phyloP scores from a whole-genome alignment of 2,113 vertebrate species.

The Phalacrocorax brasilianus region DNA sequence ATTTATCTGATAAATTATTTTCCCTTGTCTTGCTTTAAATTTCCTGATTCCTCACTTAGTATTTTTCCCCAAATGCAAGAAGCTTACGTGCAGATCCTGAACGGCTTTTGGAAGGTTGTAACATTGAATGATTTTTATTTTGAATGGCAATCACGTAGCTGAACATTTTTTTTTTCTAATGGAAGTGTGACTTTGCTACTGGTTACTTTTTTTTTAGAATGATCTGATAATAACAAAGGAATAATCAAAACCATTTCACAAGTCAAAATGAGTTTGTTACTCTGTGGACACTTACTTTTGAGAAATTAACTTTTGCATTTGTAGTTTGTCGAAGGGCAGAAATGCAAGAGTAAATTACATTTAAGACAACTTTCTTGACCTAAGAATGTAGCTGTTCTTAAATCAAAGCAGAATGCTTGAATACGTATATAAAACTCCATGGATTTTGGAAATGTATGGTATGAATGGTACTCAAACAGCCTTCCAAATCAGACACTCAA shows the following conservation, averaged over 20 bases:
- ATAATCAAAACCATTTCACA: background rate
- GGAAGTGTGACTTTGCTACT: background rate
- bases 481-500: background rate
- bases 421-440: background rate
- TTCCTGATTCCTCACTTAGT: background rate
- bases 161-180: background rate
- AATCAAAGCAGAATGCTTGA: background rate
- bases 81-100: background rate
- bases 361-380: background rate
- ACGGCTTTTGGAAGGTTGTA: conserved; percentile 17
- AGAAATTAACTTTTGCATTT: background rate
- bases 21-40: conserved; percentile 28
- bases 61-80: background rate
- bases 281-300: background rate
- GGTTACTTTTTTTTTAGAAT: background rate
- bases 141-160: background rate
- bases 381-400: background rate
- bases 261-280: background rate
- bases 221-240: background rate
- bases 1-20: conserved; percentile 20
- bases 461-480: background rate
- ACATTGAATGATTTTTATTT: background rate
- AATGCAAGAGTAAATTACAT: background rate
- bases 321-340: background rate
- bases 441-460: background rate